Percentiles rank a stretch among this genome's conserved stretches.
Evolutionary conservation across 1,140 invertebrate species (phyloP).

Genomic region (Pseudomyrmex sp.): DNA sequence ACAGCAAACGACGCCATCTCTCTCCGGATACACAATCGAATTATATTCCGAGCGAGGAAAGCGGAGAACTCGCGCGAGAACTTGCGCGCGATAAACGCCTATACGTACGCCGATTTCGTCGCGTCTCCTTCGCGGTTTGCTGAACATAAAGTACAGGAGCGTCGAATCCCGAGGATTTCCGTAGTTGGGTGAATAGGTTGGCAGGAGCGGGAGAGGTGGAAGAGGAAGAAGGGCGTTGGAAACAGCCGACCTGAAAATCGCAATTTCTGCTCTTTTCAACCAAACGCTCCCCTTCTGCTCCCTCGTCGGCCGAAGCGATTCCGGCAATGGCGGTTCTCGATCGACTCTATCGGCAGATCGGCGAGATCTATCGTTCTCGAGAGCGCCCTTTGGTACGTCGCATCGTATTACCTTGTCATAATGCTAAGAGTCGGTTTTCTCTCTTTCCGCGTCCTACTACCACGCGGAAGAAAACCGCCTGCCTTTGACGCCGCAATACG

Average conservation of each 20-base stretch:
- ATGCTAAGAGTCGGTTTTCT: conserved; percentile 59
- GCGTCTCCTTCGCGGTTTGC: conserved; percentile 31
- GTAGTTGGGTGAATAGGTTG: neutral
- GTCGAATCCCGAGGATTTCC: conserved; percentile 40
- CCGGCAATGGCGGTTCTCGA: conserved; percentile 39
- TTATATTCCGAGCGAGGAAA: conserved; percentile 13
- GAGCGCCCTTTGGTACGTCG: conserved; percentile 46
- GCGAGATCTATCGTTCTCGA: conserved; percentile 55
- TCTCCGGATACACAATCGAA: conserved; percentile 26
- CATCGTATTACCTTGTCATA: conserved; percentile 65
- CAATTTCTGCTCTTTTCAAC: conserved; percentile 60
- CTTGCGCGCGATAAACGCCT: conserved; percentile 23
- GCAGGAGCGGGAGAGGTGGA: neutral
- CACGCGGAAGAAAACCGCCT: conserved; percentile 18
- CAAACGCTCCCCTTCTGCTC: neutral
- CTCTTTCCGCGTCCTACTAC: neutral
- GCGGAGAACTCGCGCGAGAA: conserved; percentile 3
- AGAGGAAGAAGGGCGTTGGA: neutral
- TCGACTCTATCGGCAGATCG: conserved; percentile 44
- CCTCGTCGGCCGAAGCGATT: neutral
- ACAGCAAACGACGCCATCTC: neutral
- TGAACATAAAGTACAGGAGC: conserved; percentile 42
- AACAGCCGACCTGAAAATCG: conserved; percentile 61
- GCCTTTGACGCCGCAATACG: conserved; percentile 54
- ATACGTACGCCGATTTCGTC: conserved; percentile 17